phyloP scores from a whole-genome alignment of 2,797 vertebrate species.

The Sebastes variabilis region DNA sequence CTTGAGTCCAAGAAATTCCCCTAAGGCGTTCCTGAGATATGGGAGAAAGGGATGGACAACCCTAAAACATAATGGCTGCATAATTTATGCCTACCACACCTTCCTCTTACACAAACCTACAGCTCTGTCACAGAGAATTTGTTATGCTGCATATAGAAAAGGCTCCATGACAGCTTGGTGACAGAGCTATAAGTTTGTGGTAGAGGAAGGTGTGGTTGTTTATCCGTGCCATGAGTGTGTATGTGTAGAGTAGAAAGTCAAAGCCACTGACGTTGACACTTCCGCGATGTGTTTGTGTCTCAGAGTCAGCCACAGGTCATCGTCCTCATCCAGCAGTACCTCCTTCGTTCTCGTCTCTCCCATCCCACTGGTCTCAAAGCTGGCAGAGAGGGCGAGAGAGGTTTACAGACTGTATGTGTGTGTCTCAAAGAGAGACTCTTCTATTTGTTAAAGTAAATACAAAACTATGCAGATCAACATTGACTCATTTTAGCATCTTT shows the following conservation, averaged over 20 bases:
- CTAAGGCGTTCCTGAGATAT: neutral
- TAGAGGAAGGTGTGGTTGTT: neutral
- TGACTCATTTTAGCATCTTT: neutral
- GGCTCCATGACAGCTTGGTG: neutral
- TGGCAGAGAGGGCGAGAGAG: slow-evolving; percentile 48
- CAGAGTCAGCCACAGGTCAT: slow-evolving; percentile 93
- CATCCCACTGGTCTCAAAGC: slow-evolving; percentile 96
- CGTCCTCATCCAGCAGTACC: slow-evolving; percentile 94
- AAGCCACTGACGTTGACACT: slow-evolving; percentile 92
- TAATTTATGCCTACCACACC: neutral
- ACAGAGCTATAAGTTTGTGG: neutral
- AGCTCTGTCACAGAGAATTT: neutral
- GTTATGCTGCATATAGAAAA: neutral
- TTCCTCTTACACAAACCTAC: neutral
- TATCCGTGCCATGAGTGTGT: neutral
- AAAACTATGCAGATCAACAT: neutral
- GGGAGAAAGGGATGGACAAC: neutral
- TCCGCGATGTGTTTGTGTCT: slow-evolving; percentile 98
- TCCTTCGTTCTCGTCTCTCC: slow-evolving; percentile 93
- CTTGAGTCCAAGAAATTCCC: too few relatives aligned
- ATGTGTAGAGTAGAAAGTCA: neutral
- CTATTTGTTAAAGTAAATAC: neutral
- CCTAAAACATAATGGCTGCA: neutral
- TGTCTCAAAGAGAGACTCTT: neutral
- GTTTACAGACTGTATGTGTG: neutral